Evolutionary conservation across 2,113 vertebrate species (phyloP).

Genomic region (Amblyornis subalaris): DNA sequence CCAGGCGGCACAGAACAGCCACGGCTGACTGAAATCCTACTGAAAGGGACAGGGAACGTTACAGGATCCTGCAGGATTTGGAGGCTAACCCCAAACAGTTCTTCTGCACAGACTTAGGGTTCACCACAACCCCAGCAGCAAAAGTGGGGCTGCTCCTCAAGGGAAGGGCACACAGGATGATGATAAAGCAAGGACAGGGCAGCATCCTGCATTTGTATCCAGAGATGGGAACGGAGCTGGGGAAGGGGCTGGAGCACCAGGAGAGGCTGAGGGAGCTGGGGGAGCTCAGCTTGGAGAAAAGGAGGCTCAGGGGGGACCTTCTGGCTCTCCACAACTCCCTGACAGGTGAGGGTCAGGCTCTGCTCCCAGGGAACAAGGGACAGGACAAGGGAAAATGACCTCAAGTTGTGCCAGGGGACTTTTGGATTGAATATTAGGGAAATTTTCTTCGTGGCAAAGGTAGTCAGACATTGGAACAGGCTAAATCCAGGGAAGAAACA

Average conservation of each 20-base stretch:
- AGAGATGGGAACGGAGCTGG: neutral
- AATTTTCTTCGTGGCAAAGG: neutral
- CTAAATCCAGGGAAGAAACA: neutral
- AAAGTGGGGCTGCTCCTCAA: fast-evolving
- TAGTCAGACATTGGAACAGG: fast-evolving
- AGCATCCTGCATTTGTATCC: neutral
- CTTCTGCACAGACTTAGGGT: neutral
- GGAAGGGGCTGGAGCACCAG: neutral
- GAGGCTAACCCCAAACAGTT: neutral
- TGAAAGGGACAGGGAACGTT: fast-evolving
- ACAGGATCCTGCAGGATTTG: neutral
- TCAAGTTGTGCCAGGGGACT: neutral
- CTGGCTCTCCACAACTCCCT: neutral
- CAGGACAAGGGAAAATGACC: neutral
- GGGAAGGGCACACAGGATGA: neutral
- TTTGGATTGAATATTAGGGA: neutral
- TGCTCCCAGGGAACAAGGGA: neutral
- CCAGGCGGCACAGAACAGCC: neutral
- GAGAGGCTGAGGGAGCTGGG: neutral
- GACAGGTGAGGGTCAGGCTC: fast-evolving
- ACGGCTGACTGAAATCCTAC: fast-evolving
- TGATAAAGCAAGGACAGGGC: neutral
- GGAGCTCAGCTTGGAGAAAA: neutral
- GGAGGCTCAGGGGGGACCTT: neutral
- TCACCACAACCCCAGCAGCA: neutral